These are phyloP conservation scores for Coryphaenoides rupestris DNA, from an alignment of 2,113 vertebrate species.

Conservation along the genomic window DNA sequence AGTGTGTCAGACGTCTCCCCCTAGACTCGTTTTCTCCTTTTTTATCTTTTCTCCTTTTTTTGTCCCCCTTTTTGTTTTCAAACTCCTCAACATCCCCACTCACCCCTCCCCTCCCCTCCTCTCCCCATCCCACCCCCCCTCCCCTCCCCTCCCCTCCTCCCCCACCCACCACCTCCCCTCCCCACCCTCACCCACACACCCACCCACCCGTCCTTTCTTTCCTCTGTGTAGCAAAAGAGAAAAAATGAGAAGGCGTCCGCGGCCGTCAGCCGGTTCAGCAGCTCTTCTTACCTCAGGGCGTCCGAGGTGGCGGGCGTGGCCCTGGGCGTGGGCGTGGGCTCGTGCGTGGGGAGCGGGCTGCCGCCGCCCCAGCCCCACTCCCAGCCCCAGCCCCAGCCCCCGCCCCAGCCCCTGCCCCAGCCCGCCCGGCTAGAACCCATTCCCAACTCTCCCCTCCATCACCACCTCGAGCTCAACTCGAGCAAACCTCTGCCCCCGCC, in stretches of 20 bases:
- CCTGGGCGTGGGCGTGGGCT: conserved; percentile 79
- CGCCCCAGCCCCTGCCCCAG: conserved; percentile 83
- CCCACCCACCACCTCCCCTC: conserved; percentile 27
- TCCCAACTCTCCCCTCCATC: conserved; percentile 95
- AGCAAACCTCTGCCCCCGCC: conserved; percentile 96
- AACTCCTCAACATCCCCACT: conserved; percentile 22
- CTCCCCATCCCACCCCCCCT: neutral
- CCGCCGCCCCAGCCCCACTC: conserved; percentile 84
- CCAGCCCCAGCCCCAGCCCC: conserved; percentile 80
- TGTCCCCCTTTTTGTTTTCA: conserved; percentile 52
- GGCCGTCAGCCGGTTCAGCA: conserved; percentile 92
- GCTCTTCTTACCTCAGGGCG: conserved; percentile 93
- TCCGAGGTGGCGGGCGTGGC: conserved; percentile 89
- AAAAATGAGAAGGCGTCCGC: conserved; percentile 96
- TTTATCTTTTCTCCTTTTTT: conserved; percentile 25
- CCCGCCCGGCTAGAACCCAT: conserved; percentile 92
- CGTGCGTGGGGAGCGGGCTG: conserved; percentile 79
- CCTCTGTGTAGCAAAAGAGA: conserved; percentile 98
- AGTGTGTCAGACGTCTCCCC: conserved; percentile 9
- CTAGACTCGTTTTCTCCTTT: conserved; percentile 12
- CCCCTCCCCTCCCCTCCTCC: conserved; percentile 39
- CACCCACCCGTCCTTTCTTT: conserved; percentile 10
- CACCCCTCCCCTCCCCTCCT: neutral
- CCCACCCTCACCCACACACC: neutral
- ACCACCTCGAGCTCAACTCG: conserved; percentile 95